phyloP scores from a whole-genome alignment of 2,888 invertebrate genomes.

The Thecophora atra region DNA sequence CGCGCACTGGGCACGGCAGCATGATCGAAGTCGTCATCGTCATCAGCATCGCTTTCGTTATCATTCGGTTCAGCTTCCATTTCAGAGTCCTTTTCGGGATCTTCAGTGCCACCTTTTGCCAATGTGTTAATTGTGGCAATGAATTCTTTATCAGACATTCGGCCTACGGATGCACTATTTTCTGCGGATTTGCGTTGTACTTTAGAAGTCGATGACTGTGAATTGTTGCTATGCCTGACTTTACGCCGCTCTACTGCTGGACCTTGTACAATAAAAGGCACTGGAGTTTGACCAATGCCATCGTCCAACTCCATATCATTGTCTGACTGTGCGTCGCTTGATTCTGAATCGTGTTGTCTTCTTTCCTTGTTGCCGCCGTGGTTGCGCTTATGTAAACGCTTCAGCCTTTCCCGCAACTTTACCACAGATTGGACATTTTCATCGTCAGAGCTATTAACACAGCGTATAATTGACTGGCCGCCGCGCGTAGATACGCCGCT shows the following conservation, averaged over 20 bases:
- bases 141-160: constrained; percentile 54
- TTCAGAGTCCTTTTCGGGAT: background rate
- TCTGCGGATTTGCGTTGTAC: constrained; percentile 18
- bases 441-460: constrained; percentile 52
- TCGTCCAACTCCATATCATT: constrained; percentile 41
- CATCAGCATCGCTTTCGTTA: constrained; percentile 47
- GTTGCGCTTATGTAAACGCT: constrained; percentile 60
- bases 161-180: constrained; percentile 8
- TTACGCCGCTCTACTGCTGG: constrained; percentile 58
- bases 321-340: constrained; percentile 40
- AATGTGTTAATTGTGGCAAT: constrained; percentile 52
- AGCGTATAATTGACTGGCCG: constrained; percentile 52
- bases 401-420: constrained; percentile 50
- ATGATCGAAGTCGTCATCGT: constrained; percentile 50
- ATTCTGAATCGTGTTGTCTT: constrained; percentile 43
- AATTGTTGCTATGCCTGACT: constrained; percentile 33
- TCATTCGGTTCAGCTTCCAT: constrained; percentile 19
- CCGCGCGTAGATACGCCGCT: constrained; percentile 60
- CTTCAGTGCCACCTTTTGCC: constrained; percentile 44
- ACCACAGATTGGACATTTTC: constrained; percentile 33
- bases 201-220: constrained; percentile 7
- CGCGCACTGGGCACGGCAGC: constrained; percentile 56
- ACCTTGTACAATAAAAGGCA: constrained; percentile 59
- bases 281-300: constrained; percentile 43
- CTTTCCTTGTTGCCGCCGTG: constrained; percentile 56